Evolutionary conservation across 2,888 invertebrate genomes (phyloP).

Genomic region (Andrena chrysosceles): DNA sequence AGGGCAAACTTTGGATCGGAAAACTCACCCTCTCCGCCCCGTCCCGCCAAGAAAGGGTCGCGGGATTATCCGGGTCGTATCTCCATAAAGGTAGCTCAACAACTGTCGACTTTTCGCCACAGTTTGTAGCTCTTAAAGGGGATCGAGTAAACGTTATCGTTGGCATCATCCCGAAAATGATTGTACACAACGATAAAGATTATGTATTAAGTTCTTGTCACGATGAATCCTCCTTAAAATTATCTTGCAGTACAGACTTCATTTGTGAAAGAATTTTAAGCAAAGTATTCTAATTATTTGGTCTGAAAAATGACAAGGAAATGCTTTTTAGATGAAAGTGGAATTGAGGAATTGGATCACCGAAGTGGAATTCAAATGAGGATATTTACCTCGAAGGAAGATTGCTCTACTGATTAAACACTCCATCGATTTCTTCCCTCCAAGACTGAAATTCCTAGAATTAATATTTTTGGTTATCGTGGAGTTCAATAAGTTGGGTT

Average conservation of each 20-base stretch:
- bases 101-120: conserved; percentile 57
- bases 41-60: conserved; percentile 39
- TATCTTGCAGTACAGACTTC: neutral
- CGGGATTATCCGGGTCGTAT: conserved; percentile 70
- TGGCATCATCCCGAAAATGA: conserved; percentile 4
- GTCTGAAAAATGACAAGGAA: neutral
- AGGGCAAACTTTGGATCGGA: conserved; percentile 41
- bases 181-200: neutral
- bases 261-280: neutral
- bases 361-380: too few relatives aligned
- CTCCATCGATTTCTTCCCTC: too few relatives aligned
- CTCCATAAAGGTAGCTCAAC: conserved; percentile 66
- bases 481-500: too few relatives aligned
- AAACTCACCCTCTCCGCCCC: conserved; percentile 26
- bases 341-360: too few relatives aligned
- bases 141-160: conserved; percentile 39
- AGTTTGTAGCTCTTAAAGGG: conserved; percentile 57
- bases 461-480: too few relatives aligned
- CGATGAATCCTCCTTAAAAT: neutral
- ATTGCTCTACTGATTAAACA: too few relatives aligned
- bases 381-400: too few relatives aligned
- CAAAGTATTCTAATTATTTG: neutral
- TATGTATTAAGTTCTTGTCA: conserved; percentile 1
- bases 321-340: too few relatives aligned
- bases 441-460: too few relatives aligned